Evolutionary conservation across 2,797 vertebrate genomes (phyloP).

Genomic region (Prionace glauca): DNA sequence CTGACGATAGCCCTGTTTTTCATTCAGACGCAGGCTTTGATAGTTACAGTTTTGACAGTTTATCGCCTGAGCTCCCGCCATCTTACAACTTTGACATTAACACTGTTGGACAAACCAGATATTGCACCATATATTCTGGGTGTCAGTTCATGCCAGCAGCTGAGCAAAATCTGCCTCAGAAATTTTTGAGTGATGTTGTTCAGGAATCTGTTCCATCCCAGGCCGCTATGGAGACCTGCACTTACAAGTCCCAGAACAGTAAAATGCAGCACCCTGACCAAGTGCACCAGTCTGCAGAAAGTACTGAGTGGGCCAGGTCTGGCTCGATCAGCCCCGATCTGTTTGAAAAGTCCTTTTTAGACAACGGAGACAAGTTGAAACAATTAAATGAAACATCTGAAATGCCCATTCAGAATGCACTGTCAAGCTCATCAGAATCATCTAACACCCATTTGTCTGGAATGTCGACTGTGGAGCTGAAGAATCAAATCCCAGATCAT

Average conservation of each 20-base stretch:
- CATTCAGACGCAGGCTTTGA: constrained; percentile 82
- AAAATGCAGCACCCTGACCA: constrained; percentile 43
- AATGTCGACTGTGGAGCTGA: neutral
- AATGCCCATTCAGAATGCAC: constrained; percentile 56
- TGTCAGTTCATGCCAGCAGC: constrained; percentile 88
- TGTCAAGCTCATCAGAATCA: constrained; percentile 56
- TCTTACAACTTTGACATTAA: constrained; percentile 96
- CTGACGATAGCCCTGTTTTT: constrained; percentile 69
- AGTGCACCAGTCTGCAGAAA: constrained; percentile 44
- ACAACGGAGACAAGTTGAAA: constrained; percentile 57
- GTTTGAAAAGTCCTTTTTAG: constrained; percentile 65
- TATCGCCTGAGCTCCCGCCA: constrained; percentile 85
- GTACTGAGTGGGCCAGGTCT: constrained; percentile 56
- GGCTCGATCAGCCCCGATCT: constrained; percentile 71
- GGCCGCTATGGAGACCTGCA: constrained; percentile 47
- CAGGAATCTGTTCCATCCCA: constrained; percentile 70
- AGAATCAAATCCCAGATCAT: neutral
- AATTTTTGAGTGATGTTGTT: constrained; percentile 85
- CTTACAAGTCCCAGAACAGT: constrained; percentile 43
- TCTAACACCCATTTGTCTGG: neutral
- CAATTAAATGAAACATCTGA: constrained; percentile 59
- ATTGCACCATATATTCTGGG: constrained; percentile 85
- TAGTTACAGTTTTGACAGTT: constrained; percentile 84
- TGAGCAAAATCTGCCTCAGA: constrained; percentile 83
- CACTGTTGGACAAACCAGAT: constrained; percentile 79